Evolutionary conservation across 1,140 invertebrate species (phyloP).

Genomic region (Calliphora vicina): DNA sequence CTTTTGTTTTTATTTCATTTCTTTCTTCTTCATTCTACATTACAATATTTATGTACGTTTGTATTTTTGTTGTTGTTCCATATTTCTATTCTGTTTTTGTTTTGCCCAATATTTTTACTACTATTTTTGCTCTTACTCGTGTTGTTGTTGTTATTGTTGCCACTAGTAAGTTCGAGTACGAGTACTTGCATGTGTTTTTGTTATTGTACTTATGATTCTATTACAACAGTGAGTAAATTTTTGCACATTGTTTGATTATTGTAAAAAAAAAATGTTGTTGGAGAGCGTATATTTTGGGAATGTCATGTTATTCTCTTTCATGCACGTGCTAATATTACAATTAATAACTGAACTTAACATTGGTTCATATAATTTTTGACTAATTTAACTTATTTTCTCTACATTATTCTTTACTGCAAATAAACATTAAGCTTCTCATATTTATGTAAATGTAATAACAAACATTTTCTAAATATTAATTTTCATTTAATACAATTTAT

Average conservation of each 20-base stretch:
- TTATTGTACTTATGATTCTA: background rate
- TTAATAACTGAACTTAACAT: background rate
- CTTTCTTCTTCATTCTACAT: background rate
- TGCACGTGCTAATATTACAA: background rate
- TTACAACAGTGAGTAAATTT: background rate
- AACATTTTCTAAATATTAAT: background rate
- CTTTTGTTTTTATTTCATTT: slow-evolving; percentile 2
- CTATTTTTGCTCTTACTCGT: background rate
- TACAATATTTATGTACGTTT: background rate
- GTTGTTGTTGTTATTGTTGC: background rate
- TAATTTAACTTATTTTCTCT: background rate
- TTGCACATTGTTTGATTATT: background rate
- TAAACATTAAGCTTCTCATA: background rate
- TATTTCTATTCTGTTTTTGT: background rate
- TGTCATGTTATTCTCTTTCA: background rate
- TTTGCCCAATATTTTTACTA: background rate
- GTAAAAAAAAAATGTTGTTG: too few relatives aligned
- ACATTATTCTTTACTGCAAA: background rate
- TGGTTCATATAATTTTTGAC: background rate
- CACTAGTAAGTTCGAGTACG: background rate
- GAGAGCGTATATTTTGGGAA: background rate
- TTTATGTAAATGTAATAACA: background rate
- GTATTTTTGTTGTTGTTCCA: background rate
- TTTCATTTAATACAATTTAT: background rate
- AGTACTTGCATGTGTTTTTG: background rate